Conservation (phyloP, 2,113 vertebrate genomes). For the Pedionomus torquatus region DNA sequence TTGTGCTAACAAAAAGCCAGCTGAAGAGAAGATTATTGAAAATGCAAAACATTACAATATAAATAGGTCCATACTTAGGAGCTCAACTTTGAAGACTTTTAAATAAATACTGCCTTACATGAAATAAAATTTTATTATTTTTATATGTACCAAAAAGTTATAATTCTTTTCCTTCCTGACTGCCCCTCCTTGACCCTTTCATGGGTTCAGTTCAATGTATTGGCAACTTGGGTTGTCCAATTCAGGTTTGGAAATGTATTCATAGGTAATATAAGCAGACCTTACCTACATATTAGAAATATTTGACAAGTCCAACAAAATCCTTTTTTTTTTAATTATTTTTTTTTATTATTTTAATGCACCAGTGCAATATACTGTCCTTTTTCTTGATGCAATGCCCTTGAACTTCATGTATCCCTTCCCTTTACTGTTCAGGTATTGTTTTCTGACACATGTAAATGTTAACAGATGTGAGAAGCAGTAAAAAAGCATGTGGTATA, state of each 20-base stretch:
- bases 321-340: too few species aligned
- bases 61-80: not conserved
- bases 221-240: not conserved
- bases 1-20: not conserved
- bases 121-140: not conserved
- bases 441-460: conserved; percentile 62
- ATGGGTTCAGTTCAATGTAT: not conserved
- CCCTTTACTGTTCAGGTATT: conserved; percentile 56
- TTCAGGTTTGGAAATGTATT: not conserved
- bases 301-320: conserved; percentile 15
- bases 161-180: not conserved
- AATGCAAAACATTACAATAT: not conserved
- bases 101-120: not conserved
- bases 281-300: not conserved
- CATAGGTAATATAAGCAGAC: not conserved
- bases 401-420: conserved; percentile 41
- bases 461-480: conserved; percentile 63
- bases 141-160: not conserved
- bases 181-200: not conserved
- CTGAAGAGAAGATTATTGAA: not conserved
- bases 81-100: not conserved
- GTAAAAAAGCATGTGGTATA: conserved; percentile 53
- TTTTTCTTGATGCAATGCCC: conserved; percentile 31
- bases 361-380: not conserved
- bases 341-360: not conserved